Evolutionary conservation across 2,888 invertebrate species (phyloP).

Genomic region (Lymantria dispar): DNA sequence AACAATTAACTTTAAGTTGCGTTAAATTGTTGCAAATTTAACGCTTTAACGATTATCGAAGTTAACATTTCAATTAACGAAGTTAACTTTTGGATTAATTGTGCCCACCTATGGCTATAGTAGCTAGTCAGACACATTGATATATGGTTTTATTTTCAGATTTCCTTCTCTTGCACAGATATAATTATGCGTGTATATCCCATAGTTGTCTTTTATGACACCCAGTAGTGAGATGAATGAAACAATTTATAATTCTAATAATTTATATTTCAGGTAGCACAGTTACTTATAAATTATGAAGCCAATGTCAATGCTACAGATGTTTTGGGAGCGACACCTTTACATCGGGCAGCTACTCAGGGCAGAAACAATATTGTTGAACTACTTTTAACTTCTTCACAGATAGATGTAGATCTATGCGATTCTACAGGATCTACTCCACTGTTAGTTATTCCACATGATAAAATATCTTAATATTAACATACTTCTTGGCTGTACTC

Average conservation of each 20-base stretch:
- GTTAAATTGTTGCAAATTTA: too few relatives aligned
- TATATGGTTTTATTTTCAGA: too few relatives aligned
- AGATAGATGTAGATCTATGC: conserved; percentile 79
- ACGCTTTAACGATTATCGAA: too few relatives aligned
- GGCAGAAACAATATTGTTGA: conserved; percentile 82
- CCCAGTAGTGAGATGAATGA: not conserved
- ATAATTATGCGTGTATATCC: too few relatives aligned
- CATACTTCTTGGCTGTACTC: not conserved
- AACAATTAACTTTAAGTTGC: too few relatives aligned
- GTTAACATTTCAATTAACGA: too few relatives aligned
- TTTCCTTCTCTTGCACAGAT: too few relatives aligned
- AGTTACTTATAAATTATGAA: conserved; percentile 84
- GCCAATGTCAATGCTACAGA: conserved; percentile 88
- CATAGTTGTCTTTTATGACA: too few relatives aligned
- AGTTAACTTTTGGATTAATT: too few relatives aligned
- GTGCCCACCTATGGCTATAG: too few relatives aligned
- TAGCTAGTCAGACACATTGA: too few relatives aligned
- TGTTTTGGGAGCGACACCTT: conserved; percentile 86
- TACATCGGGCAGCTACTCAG: conserved; percentile 90
- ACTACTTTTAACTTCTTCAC: conserved; percentile 82
- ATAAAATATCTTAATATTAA: not conserved
- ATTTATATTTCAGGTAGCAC: conserved; percentile 82
- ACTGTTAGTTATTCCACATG: conserved; percentile 75
- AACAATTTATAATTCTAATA: not conserved
- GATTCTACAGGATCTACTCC: conserved; percentile 90